Evolutionary conservation across 2,113 vertebrate species (phyloP).

Genomic region (Diphyllodes magnificus): DNA sequence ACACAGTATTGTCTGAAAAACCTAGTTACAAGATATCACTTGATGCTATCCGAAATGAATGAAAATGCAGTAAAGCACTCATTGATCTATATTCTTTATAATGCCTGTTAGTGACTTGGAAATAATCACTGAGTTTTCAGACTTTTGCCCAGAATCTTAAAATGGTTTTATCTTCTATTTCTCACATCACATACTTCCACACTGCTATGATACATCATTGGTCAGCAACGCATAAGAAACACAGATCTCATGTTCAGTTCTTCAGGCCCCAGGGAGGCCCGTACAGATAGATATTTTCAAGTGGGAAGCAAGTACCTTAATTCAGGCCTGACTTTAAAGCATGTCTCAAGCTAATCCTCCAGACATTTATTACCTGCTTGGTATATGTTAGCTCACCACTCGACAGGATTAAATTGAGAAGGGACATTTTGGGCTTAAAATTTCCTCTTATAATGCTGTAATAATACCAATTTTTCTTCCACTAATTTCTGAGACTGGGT

Average conservation of each 20-base stretch:
- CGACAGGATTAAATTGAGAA: neutral
- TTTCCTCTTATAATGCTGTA: neutral
- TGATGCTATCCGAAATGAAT: rapidly evolving
- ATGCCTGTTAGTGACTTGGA: neutral
- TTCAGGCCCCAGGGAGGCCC: neutral
- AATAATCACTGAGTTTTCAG: neutral
- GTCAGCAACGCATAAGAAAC: neutral
- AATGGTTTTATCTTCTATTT: neutral
- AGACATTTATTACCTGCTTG: neutral
- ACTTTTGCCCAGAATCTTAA: neutral
- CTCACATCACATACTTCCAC: neutral
- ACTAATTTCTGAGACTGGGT: neutral
- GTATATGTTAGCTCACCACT: neutral
- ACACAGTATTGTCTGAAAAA: neutral
- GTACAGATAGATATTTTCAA: neutral
- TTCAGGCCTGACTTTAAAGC: neutral
- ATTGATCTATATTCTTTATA: neutral
- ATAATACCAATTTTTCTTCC: neutral
- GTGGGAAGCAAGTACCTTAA: neutral
- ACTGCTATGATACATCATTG: neutral
- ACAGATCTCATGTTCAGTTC: neutral
- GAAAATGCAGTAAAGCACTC: neutral
- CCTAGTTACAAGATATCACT: neutral
- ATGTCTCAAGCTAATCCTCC: neutral
- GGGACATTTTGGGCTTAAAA: neutral